Percentiles rank a stretch among this genome's conserved stretches.
Conservation (phyloP, 1,140 invertebrate species). For the Panulirus ornatus region DNA sequence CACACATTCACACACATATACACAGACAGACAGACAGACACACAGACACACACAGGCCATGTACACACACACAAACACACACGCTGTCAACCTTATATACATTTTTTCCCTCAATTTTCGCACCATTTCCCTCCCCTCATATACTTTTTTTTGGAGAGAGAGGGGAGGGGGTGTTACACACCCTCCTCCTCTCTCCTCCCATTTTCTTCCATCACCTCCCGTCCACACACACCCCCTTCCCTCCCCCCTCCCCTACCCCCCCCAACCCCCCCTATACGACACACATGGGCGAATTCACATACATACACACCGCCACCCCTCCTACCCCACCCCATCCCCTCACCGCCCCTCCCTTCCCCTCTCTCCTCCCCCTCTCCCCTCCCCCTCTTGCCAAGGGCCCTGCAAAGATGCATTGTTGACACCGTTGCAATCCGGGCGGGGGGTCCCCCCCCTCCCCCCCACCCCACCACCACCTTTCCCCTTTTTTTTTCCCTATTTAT, state of each 20-base stretch:
- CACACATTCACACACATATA: neutral
- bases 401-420: no score
- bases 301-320: neutral
- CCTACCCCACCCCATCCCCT: neutral
- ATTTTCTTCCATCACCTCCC: neutral
- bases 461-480: neutral
- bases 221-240: neutral
- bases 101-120: no score
- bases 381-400: no score
- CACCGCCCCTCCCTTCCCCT: neutral
- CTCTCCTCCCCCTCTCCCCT: neutral
- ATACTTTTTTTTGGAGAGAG: no score
- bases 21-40: neutral
- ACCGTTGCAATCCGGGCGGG: no score
- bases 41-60: constrained; percentile 2
- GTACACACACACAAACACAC: no score
- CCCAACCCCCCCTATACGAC: neutral
- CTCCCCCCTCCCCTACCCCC: neutral
- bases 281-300: neutral
- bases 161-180: no score
- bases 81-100: no score
- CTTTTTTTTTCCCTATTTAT: neutral
- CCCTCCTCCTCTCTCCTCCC: neutral
- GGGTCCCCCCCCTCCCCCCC: neutral
- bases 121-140: no score